Percentiles rank a stretch among this genome's conserved stretches.
Evolutionary conservation across 2,888 invertebrate genomes (phyloP).

Genomic region (Crepidodera aurea): DNA sequence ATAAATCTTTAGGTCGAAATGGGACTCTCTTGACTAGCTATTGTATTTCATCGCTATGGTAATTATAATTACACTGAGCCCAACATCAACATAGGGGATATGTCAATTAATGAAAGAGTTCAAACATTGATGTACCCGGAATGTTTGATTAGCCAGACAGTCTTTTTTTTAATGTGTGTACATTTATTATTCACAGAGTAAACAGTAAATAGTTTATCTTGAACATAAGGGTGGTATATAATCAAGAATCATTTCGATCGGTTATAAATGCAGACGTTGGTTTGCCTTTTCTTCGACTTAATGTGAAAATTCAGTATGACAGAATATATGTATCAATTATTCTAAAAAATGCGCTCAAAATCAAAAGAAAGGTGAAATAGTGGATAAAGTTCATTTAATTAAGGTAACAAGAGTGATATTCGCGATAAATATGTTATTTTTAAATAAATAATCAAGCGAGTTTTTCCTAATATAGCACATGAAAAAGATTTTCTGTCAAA

Average conservation of each 20-base stretch:
- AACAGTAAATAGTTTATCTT: background rate
- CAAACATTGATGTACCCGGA: constrained; percentile 1
- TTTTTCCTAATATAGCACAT: no score
- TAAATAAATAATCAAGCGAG: no score
- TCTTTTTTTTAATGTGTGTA: background rate
- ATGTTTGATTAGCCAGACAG: constrained; percentile 11
- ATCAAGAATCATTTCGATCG: background rate
- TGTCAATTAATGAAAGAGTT: constrained; percentile 9
- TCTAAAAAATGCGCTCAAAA: no score
- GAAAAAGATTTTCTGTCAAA: no score
- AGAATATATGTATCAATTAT: no score
- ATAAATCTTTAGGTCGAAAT: constrained; percentile 4
- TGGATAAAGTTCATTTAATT: no score
- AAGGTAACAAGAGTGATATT: no score
- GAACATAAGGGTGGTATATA: background rate
- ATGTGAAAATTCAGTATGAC: no score
- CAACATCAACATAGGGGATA: constrained; percentile 14
- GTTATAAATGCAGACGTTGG: no score
- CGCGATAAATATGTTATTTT: no score
- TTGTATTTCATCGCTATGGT: constrained; percentile 12
- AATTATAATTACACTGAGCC: constrained; percentile 13
- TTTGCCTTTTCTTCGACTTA: no score
- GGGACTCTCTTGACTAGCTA: constrained; percentile 5
- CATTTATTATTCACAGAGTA: background rate
- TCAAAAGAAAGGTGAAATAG: no score